Base-by-base conservation (phyloP, 2,888 invertebrate species). In the Oligia fasciuncula region DNA sequence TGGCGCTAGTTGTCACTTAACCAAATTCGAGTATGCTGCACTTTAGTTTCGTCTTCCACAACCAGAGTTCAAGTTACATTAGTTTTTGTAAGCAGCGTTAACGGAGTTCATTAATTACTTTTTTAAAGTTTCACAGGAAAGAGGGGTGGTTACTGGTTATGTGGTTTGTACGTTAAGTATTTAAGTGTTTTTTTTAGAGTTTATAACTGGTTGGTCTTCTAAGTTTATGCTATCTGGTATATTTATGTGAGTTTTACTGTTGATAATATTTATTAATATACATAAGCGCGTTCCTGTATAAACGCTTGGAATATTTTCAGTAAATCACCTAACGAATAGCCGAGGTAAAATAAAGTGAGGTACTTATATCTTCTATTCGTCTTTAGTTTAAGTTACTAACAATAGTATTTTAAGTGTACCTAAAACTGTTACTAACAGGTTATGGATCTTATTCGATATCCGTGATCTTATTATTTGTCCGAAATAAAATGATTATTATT, bases 61-160 rank as follows among this genome's bases (percentile, higher is more conserved):
- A 74, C 84, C 89, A 77, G 77, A 83, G 91, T 67, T 91, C 92
- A 80, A 66, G 73, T 80, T 87, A 87, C 54, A 83, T 76, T 92
- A 92, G 94, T 84, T 85, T 83, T 73, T 78, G 87, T 79, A 80
- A 80, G 80, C 91, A 90, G 89, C 90, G 91, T 91, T 92, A 89
- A 90, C 89, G 80, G 90, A 94, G 93, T 94, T 93, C 94, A 94
- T 95, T 95, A 95, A 94, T 95, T 94, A 94, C 92, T 93, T 95
- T 89, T 94, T 94, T 92, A 92, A 92, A 92, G 90, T 92, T 92
- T 88, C 86, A 90, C 92, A 93, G 92, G 90, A 92, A 91, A 90
- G 91, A 91, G 90, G 90, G 90, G 90, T 90, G 89, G 87, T 85
- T 87, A 88, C 87, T 90, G 89, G 87, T 85, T 87, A 88, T 88